A percentile compares a stretch with the other conserved stretches of the same genome.
Evolutionary conservation across 2,113 vertebrate species (phyloP).

Genomic region (Hirundichthys speculiger): DNA sequence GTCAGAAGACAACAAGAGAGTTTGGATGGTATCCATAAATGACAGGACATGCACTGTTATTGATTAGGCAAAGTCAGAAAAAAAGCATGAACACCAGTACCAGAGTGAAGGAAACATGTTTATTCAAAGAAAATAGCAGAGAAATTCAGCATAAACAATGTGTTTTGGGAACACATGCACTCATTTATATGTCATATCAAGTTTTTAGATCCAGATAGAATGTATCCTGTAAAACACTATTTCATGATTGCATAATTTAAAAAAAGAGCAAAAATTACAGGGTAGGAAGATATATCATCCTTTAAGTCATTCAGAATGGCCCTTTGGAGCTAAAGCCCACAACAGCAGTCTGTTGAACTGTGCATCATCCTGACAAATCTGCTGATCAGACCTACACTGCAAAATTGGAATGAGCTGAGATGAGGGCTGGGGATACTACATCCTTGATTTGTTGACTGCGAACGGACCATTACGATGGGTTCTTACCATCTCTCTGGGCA

Average conservation of each 20-base stretch:
- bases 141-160: neutral
- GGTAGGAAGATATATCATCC: no score
- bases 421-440: rapidly evolving
- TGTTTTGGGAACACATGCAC: no score
- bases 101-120: slow-evolving; percentile 25
- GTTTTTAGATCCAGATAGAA: no score
- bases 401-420: neutral
- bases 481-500: slow-evolving; percentile 96
- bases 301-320: neutral
- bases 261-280: no score
- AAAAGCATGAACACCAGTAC: slow-evolving; percentile 25
- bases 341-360: slow-evolving; percentile 34
- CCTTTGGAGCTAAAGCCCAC: neutral
- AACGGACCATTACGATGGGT: slow-evolving; percentile 1
- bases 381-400: slow-evolving; percentile 39
- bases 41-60: slow-evolving; percentile 3
- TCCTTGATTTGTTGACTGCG: neutral
- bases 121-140: slow-evolving; percentile 42
- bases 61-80: slow-evolving; percentile 34
- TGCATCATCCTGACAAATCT: slow-evolving; percentile 48
- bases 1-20: neutral
- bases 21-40: no score
- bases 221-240: no score
- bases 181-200: no score
- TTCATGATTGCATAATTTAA: no score